A percentile compares a stretch with the other conserved stretches of the same genome.
Evolutionary conservation across 2,113 vertebrate species (phyloP).

Genomic region (Hippolais icterina): DNA sequence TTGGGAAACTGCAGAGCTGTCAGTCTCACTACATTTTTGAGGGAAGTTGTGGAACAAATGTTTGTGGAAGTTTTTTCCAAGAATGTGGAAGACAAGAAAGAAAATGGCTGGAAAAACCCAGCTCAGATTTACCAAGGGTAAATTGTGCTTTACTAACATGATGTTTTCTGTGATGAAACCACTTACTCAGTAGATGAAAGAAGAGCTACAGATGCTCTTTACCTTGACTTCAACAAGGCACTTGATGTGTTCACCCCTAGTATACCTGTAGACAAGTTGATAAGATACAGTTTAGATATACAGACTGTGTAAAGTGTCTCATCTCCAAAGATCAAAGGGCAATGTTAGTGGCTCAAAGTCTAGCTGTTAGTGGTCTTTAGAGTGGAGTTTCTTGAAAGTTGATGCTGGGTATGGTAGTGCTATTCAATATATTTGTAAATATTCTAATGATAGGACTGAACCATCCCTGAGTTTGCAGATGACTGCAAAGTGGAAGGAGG

Average conservation of each 20-base stretch:
- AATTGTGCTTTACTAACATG: neutral
- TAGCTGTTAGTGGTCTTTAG: neutral
- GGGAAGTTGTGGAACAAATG: neutral
- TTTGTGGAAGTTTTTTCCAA: neutral
- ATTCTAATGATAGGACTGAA: neutral
- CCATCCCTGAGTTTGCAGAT: neutral
- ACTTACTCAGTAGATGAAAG: neutral
- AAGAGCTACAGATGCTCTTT: neutral
- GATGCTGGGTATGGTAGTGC: neutral
- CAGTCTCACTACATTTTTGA: neutral
- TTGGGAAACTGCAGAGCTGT: neutral
- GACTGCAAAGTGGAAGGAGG: neutral
- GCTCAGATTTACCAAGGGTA: neutral
- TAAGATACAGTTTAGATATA: neutral
- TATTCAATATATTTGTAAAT: neutral
- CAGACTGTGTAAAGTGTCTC: rapidly evolving
- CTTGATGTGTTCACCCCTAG: neutral
- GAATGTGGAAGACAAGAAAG: neutral
- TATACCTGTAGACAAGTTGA: neutral
- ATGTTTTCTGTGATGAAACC: neutral
- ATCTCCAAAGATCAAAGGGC: neutral
- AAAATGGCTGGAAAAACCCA: neutral
- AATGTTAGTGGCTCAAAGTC: neutral
- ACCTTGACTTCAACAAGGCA: neutral
- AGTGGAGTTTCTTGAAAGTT: neutral